A percentile compares a stretch with the other conserved stretches of the same genome.
Evolutionary conservation across 2,113 vertebrate genomes (phyloP).

Genomic region (Accipiter virgatus): DNA sequence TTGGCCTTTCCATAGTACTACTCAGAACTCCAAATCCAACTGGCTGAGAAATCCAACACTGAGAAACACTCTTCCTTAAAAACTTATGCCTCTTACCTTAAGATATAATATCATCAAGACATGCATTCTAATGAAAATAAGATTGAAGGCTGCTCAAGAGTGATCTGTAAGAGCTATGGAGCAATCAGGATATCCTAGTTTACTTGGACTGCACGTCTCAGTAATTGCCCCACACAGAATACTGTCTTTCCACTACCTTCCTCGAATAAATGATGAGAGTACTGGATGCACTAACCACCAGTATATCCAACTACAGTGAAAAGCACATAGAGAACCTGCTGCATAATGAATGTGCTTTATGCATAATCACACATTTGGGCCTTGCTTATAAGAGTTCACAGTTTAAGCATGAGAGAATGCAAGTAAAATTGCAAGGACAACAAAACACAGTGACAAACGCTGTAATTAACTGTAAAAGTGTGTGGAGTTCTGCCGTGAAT

Average conservation of each 20-base stretch:
- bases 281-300: fast-evolving
- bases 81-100: background rate
- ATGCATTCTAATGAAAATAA: background rate
- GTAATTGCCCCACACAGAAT: background rate
- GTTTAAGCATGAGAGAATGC: background rate
- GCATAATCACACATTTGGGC: background rate
- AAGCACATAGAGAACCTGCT: background rate
- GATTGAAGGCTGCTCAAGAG: background rate
- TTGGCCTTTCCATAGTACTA: background rate
- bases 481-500: fast-evolving
- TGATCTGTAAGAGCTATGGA: background rate
- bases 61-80: background rate
- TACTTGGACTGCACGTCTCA: background rate
- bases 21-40: background rate
- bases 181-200: background rate
- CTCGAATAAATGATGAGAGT: background rate
- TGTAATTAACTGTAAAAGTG: background rate
- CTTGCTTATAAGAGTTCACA: background rate
- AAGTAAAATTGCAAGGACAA: background rate
- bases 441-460: background rate
- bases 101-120: background rate
- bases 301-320: background rate
- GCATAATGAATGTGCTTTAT: background rate
- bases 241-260: background rate
- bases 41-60: background rate